Evolutionary conservation across 1,140 invertebrate genomes (phyloP), one percentile per base, ranked within the genome.

Genomic region (Samia ricini): DNA sequence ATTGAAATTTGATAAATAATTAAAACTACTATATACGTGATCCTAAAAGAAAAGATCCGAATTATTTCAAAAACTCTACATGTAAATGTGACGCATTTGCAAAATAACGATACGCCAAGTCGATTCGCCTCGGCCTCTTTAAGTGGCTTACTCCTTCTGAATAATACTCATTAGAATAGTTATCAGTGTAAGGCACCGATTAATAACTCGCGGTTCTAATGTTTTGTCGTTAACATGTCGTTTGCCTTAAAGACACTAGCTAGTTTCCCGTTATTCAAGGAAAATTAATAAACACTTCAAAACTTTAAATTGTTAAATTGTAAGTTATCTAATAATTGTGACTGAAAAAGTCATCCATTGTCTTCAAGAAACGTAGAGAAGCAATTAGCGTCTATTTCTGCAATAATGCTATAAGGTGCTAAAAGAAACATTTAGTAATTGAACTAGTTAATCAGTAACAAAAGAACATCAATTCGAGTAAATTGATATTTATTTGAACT

Each of bases 101-200:
- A 63, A 61, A 60, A 58, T 68, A 66, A 67, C 66, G 60, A 67
- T 60, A 67, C 33, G 33, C n/a, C 33, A 15, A n/a, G 33, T 72
- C 60, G 51, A 61, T 80, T 83, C 71, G 76, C 85, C 82, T 86
- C 85, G 86, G 73, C 83, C 86, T 86, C 79, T 71, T 89, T 89
- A 80, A 73, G 59, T 66, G 71, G 67, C 70, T 59, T 24, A 59
- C 57, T 79, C 83, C 79, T 84, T 70, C 74, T 68, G 69, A 76
- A 72, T 73, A 71, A 59, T 72, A 73, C 78, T 89, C 83, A 89
- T 89, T 89, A 89, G 85, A 89, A 89, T 89, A 85, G 80, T 73
- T 89, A 89, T 89, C 87, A 77, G 76, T 77, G 76, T 72, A 74
- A 81, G 72, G 81, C 79, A 70, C 76, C 81, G 85, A 86, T 86